A percentile compares a stretch with the other conserved stretches of the same genome.
These are phyloP conservation scores for Myripristis murdjan DNA, from an alignment of 2,797 vertebrate genomes.

Conservation along the genomic window DNA sequence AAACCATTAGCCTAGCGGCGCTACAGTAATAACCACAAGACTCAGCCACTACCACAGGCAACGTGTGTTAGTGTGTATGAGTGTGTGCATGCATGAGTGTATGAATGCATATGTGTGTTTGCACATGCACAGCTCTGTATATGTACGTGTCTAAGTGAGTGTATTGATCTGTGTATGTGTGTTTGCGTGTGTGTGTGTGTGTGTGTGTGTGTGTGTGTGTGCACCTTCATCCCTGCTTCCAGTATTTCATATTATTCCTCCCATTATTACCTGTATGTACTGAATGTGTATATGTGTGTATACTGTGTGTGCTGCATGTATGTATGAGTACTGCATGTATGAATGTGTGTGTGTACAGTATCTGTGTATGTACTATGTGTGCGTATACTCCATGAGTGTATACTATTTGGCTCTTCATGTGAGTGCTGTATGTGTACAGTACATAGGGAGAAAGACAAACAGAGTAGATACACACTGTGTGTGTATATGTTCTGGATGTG, in stretches of 20 bases:
- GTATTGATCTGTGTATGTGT: conserved; percentile 30
- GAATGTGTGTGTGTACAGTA: background rate
- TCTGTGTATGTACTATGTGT: conserved; percentile 8
- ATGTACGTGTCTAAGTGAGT: background rate
- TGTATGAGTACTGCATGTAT: no score
- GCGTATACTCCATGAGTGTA: no score
- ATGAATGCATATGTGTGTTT: no score
- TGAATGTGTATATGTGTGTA: background rate
- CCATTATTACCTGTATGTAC: background rate
- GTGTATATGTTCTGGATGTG: no score
- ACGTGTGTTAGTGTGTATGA: conserved; percentile 50
- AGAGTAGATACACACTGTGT: no score
- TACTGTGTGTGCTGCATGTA: background rate
- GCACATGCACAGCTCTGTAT: background rate
- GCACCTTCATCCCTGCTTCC: background rate
- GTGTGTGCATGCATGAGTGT: conserved; percentile 36
- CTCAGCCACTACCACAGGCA: conserved; percentile 75
- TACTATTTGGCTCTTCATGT: no score
- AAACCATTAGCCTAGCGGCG: conserved; percentile 81
- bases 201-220: conserved; percentile 19
- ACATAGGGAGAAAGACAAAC: no score
- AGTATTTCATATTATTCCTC: conserved; percentile 20
- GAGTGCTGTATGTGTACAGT: no score
- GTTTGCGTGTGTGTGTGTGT: conserved; percentile 26
- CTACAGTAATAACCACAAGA: conserved; percentile 82